phyloP scores from a whole-genome alignment of 2,797 vertebrate species.

The Leucoraja ocellata region DNA sequence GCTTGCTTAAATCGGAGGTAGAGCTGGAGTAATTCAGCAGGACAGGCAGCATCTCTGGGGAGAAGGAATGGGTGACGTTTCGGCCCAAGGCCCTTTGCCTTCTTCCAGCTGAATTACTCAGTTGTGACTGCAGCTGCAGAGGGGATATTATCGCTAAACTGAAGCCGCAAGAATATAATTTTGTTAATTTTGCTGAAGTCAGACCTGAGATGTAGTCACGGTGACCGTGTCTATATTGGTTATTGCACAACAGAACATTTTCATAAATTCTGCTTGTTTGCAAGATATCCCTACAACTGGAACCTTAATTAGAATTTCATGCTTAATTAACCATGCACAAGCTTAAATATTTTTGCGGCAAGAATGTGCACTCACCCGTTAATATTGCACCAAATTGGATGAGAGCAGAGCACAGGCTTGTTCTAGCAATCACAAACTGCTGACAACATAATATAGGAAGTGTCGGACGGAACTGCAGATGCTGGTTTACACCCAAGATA shows the following conservation, averaged over 20 bases:
- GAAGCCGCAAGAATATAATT: background rate
- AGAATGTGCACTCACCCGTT: background rate
- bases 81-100: background rate
- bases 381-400: background rate
- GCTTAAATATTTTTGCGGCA: background rate
- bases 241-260: background rate
- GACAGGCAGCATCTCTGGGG: no score
- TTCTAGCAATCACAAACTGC: background rate
- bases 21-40: no score
- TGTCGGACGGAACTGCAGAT: no score
- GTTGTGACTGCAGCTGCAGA: background rate
- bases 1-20: no score
- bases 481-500: no score
- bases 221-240: background rate
- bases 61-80: no score
- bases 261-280: background rate
- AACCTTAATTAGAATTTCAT: slow-evolving; percentile 21
- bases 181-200: background rate
- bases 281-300: background rate
- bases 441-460: background rate
- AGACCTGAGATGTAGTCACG: background rate
- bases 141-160: background rate
- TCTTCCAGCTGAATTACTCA: background rate
- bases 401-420: background rate
- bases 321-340: background rate